These are phyloP conservation scores for Lamproptera curius DNA, from an alignment of 2,888 invertebrate species.

Conservation along the genomic window DNA sequence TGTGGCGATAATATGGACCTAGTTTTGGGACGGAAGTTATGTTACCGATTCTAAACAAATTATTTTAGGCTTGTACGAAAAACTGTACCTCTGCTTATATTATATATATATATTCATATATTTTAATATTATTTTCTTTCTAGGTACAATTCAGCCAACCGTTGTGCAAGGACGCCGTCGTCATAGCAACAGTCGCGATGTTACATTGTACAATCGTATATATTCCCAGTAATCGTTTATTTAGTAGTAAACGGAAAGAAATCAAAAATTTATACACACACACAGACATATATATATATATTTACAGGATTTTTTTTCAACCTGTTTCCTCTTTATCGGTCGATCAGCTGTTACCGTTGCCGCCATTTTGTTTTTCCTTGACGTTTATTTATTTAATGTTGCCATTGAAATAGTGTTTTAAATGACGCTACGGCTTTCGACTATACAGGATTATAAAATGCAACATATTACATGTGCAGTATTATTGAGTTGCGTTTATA, in stretches of 20 bases:
- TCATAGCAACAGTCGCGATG: conserved; percentile 44
- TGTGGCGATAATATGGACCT: too few species aligned
- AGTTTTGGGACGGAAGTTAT: too few species aligned
- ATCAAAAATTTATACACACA: conserved; percentile 8
- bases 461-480: conserved; percentile 42
- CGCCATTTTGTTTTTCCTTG: conserved; percentile 4
- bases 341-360: conserved; percentile 24
- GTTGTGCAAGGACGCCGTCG: conserved; percentile 27
- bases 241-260: conserved; percentile 20
- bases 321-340: background rate
- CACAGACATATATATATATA: conserved; percentile 31
- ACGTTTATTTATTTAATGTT: conserved; percentile 18
- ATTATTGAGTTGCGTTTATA: conserved; percentile 51
- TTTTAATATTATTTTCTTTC: conserved; percentile 15
- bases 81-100: too few species aligned
- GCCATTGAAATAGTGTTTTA: conserved; percentile 13
- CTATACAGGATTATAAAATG: conserved; percentile 6
- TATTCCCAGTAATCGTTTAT: conserved; percentile 27
- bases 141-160: conserved; percentile 54
- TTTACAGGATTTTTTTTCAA: conserved; percentile 41
- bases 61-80: too few species aligned
- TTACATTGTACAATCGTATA: conserved; percentile 49
- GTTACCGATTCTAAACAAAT: too few species aligned
- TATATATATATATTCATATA: background rate
- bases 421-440: conserved; percentile 5